phyloP scores from a whole-genome alignment of 2,113 vertebrate genomes.

The Notothenia coriiceps region DNA sequence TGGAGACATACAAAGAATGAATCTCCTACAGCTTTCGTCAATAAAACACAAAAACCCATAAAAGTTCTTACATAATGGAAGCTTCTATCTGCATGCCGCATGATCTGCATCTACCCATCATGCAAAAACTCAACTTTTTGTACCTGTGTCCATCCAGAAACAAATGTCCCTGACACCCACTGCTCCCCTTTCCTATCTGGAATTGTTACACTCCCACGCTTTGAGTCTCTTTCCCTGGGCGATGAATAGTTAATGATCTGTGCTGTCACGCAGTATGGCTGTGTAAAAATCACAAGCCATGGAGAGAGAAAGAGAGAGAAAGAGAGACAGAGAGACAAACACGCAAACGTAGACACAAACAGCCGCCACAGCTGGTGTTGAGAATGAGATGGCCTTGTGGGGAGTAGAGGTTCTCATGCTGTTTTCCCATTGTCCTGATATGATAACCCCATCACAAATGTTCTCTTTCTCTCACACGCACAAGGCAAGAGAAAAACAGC shows the following conservation, averaged over 20 bases:
- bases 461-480: constrained; percentile 6
- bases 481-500: background rate
- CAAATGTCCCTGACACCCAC: constrained; percentile 44
- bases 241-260: constrained; percentile 81
- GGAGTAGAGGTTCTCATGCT: constrained; percentile 74
- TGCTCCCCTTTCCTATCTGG: constrained; percentile 48
- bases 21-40: background rate
- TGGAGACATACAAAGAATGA: background rate
- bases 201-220: constrained; percentile 73
- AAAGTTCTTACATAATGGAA: background rate
- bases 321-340: constrained; percentile 22
- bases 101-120: constrained; percentile 20
- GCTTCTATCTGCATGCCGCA: background rate
- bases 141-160: constrained; percentile 28
- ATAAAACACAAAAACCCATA: background rate
- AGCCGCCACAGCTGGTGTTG: constrained; percentile 74
- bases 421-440: constrained; percentile 76
- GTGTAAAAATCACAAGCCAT: constrained; percentile 77
- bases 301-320: constrained; percentile 43
- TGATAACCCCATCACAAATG: constrained; percentile 65
- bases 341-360: constrained; percentile 57
- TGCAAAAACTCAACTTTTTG: constrained; percentile 39
- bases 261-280: constrained; percentile 74
- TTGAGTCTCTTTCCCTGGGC: constrained; percentile 68
- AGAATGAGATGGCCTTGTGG: constrained; percentile 75